These are phyloP conservation scores for Rhynchopsitta pachyrhyncha DNA, from an alignment of 2,113 vertebrate genomes.

Conservation along the genomic window DNA sequence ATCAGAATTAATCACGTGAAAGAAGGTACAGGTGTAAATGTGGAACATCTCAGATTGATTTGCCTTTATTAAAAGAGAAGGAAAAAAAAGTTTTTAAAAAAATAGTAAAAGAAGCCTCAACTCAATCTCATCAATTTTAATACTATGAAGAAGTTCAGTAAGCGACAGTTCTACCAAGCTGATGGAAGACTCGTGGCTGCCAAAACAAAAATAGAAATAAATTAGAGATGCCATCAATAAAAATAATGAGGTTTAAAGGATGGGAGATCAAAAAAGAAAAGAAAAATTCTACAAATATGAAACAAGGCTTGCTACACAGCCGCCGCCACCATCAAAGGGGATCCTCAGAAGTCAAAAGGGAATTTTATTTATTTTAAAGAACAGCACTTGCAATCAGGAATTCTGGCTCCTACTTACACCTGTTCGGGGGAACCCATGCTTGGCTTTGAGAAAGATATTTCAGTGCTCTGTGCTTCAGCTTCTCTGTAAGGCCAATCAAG, in stretches of 20 bases:
- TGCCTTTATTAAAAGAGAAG: constrained; percentile 63
- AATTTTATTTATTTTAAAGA: constrained; percentile 34
- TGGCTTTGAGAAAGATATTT: constrained; percentile 11
- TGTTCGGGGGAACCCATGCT: neutral
- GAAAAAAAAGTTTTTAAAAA: neutral
- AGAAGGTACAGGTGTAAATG: constrained; percentile 62
- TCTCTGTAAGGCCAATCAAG: neutral
- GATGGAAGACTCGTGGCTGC: constrained; percentile 22
- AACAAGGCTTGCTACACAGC: neutral
- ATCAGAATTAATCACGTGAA: constrained; percentile 19
- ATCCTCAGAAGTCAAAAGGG: constrained; percentile 39
- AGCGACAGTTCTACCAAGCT: constrained; percentile 53
- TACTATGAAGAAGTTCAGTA: constrained; percentile 36
- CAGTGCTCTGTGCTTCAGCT: neutral
- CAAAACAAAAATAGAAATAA: constrained; percentile 7
- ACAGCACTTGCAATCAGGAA: neutral
- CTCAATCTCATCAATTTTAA: constrained; percentile 67
- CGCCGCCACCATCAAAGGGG: neutral
- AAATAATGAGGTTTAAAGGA: neutral
- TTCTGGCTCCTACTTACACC: neutral
- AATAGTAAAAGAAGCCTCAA: constrained; percentile 18
- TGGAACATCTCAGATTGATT: constrained; percentile 54
- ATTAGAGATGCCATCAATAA: neutral
- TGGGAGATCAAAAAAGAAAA: constrained; percentile 11
- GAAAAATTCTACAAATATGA: constrained; percentile 13